phyloP scores from a whole-genome alignment of 2,797 vertebrate species.

The Onychomys torridus region DNA sequence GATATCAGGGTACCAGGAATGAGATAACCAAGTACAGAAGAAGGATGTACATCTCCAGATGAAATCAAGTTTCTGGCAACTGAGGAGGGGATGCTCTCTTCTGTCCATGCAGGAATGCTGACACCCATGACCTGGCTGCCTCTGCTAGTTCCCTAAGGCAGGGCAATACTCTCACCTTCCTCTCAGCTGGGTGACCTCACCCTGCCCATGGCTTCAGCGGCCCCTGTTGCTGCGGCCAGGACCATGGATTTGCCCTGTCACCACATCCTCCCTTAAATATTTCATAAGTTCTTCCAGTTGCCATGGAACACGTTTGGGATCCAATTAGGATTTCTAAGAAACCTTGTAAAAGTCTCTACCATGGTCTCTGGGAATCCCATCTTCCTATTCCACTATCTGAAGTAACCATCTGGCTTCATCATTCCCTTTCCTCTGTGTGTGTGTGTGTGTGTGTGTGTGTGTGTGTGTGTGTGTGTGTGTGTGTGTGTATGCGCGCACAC shows the following conservation, averaged over 20 bases:
- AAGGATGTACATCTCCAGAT: neutral
- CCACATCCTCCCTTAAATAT: neutral
- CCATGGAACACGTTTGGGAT: neutral
- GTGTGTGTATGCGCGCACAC: accelerated
- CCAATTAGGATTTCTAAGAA: neutral
- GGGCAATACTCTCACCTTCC: neutral
- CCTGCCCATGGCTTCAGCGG: neutral
- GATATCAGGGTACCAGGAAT: neutral
- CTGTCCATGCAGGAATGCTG: accelerated
- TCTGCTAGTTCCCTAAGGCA: neutral
- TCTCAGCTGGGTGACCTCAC: accelerated
- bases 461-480: neutral
- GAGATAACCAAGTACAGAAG: neutral
- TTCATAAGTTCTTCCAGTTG: neutral
- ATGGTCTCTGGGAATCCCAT: neutral
- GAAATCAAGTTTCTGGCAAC: neutral
- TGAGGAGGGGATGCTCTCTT: neutral
- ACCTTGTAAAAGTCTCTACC: no score
- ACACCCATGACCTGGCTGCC: neutral
- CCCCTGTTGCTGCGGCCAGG: neutral
- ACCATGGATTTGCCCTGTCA: neutral
- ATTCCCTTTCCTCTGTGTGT: neutral
- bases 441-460: neutral
- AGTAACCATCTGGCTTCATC: neutral
- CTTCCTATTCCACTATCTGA: no score